Evolutionary conservation across 1,140 invertebrate genomes (phyloP).

Genomic region (Lordiphosa stackelbergi): DNA sequence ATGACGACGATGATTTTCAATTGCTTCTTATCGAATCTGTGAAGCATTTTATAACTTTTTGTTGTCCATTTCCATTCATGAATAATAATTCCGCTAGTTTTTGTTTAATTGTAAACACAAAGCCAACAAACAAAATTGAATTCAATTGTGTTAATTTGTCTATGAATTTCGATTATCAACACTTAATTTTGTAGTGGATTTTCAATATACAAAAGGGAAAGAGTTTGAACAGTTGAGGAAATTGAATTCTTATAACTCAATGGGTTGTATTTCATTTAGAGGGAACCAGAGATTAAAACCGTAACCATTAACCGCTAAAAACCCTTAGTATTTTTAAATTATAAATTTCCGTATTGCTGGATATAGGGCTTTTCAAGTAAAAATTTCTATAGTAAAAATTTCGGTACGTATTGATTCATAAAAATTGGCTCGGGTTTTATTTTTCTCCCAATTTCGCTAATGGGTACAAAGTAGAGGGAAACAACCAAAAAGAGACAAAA

Average conservation of each 20-base stretch:
- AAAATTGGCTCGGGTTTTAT: too few relatives aligned
- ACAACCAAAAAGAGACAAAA: too few relatives aligned
- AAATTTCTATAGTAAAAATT: too few relatives aligned
- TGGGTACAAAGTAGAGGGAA: too few relatives aligned
- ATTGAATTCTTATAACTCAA: neutral
- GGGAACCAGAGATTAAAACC: too few relatives aligned
- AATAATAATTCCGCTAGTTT: constrained; percentile 34
- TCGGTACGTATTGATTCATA: too few relatives aligned
- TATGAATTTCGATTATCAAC: constrained; percentile 46
- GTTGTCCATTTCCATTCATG: constrained; percentile 46
- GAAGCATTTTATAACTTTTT: constrained; percentile 40
- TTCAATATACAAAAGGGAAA: constrained; percentile 38
- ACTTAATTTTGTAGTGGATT: constrained; percentile 32
- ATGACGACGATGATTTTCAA: constrained; percentile 33
- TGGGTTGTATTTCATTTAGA: too few relatives aligned
- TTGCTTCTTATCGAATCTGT: constrained; percentile 37
- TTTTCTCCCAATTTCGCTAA: too few relatives aligned
- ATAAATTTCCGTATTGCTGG: too few relatives aligned
- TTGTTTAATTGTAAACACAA: constrained; percentile 53
- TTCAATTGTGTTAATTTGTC: constrained; percentile 39
- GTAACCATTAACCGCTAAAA: too few relatives aligned
- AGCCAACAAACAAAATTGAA: constrained; percentile 1
- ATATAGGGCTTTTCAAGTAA: too few relatives aligned
- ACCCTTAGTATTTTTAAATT: too few relatives aligned
- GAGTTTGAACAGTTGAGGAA: constrained; percentile 38